Evolutionary conservation across 2,113 vertebrate species (phyloP).

Genomic region (zebrafish (Danio rerio)): DNA sequence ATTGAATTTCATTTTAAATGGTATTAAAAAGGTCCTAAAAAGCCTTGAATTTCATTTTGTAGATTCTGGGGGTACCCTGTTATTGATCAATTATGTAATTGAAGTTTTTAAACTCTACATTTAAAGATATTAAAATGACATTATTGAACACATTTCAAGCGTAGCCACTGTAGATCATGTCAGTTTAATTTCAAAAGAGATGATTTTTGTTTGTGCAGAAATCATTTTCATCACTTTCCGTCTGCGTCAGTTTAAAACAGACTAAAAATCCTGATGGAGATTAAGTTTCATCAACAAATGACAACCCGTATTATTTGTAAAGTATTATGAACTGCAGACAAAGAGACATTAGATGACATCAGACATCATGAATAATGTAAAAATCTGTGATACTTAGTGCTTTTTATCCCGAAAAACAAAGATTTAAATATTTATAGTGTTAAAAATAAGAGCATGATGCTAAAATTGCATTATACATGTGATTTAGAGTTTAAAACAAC

Average conservation of each 20-base stretch:
- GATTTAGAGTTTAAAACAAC: neutral
- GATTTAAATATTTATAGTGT: conserved; percentile 1
- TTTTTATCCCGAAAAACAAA: neutral
- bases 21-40: no score
- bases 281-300: neutral
- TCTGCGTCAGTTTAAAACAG: neutral
- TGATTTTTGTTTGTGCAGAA: neutral
- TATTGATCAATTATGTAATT: no score
- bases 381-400: neutral
- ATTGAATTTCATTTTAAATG: no score
- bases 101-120: no score
- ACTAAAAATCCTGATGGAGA: neutral
- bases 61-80: no score
- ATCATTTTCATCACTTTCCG: neutral
- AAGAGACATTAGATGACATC: neutral
- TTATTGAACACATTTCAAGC: neutral
- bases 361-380: neutral
- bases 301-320: neutral
- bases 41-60: no score
- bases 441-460: neutral
- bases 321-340: neutral
- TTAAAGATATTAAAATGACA: no score
- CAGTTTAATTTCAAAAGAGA: conserved; percentile 14
- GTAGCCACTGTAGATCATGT: neutral
- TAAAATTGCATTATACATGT: neutral